A percentile compares a stretch with the other conserved stretches of the same genome.
Evolutionary conservation across 2,113 vertebrate genomes (phyloP).

Genomic region (Phrynosoma blainvillii): DNA sequence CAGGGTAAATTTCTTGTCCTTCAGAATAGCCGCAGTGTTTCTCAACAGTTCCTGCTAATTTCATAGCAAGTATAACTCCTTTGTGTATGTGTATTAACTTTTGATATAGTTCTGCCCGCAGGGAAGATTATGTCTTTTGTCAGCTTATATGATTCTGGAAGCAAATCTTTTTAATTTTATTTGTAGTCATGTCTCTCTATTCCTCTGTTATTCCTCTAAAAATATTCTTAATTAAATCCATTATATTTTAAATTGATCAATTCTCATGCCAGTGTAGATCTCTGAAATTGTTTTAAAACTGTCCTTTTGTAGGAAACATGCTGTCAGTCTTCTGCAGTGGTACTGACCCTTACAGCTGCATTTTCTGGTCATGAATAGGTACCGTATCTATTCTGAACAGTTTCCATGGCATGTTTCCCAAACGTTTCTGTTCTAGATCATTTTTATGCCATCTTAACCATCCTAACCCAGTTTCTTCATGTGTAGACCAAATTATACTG

Average conservation of each 20-base stretch:
- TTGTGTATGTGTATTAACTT: not conserved
- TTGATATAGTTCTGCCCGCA: not conserved
- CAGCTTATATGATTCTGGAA: not conserved
- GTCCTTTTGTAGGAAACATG: conserved; percentile 37
- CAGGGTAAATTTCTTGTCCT: not conserved
- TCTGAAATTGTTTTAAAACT: conserved; percentile 28
- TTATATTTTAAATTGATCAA: conserved; percentile 36
- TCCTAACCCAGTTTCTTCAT: conserved; percentile 35
- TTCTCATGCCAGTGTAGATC: conserved; percentile 11
- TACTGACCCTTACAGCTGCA: conserved; percentile 52
- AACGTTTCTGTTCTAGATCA: conserved; percentile 38
- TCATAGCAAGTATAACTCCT: not conserved
- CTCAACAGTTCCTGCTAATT: not conserved
- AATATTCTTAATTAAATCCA: conserved; percentile 12
- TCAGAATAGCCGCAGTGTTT: not conserved
- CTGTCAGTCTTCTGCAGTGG: conserved; percentile 56
- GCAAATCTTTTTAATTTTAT: conserved; percentile 15
- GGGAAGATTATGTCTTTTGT: not conserved
- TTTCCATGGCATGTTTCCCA: conserved; percentile 56
- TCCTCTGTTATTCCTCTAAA: conserved; percentile 18
- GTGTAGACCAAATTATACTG: conserved; percentile 21
- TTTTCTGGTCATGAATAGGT: conserved; percentile 54
- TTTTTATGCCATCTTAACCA: conserved; percentile 32
- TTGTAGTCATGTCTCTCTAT: conserved; percentile 11
- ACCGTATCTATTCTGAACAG: conserved; percentile 36